Base-by-base conservation (phyloP, 2,113 vertebrate species). In the Oncorhynchus keta region DNA sequence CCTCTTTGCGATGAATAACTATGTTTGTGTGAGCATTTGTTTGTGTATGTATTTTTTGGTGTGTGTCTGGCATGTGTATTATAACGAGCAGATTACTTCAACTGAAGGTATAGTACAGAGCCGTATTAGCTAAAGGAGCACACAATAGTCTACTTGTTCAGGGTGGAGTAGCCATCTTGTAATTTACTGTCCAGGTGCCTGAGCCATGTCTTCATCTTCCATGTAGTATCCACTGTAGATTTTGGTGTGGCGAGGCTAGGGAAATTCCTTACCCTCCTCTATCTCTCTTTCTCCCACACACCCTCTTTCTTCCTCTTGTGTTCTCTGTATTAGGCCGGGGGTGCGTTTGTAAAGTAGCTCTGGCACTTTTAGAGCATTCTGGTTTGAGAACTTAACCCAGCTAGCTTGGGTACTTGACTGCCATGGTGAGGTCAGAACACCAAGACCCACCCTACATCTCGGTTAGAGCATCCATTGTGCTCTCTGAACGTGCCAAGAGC, bases 251-350 rank as follows among this genome's bases (percentile, higher is more conserved):
- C 72, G 16, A 2, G 14, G 67, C 74, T 20, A 2, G 77, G n/a
- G 77, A 72, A 85, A 72, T 76, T 88, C 77, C 78, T 30, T 80
- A 35, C 20, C 68, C 73, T 59, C 57, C 57, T 61, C 57, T 18
- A 6, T 1, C 14, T 61, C 20, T 61, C 57, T 61, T 61, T 61
- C 57, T 22, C 57, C n/a, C 20, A 3, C 4, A 14, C 57, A 20
- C 16, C 14, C 57, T 61, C 20, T 61, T 14, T n/a, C 57, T 35
- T 35, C 35, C 35, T 35, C 35, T 35, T 35, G 35, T 35, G 35
- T 35, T 35, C 20, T 18, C 57, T 61, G 16, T n/a, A 13, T 14
- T 14, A 51, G 49, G 2, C 49, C 13, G 49, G 49, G n/a, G 11
- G 14, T 51, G 12, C 9, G 4, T 51, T 51, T 51, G 49, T 11